A percentile compares a stretch with the other conserved stretches of the same genome.
Evolutionary conservation across 2,888 invertebrate species (phyloP).

Genomic region (Agrotis ipsilon): DNA sequence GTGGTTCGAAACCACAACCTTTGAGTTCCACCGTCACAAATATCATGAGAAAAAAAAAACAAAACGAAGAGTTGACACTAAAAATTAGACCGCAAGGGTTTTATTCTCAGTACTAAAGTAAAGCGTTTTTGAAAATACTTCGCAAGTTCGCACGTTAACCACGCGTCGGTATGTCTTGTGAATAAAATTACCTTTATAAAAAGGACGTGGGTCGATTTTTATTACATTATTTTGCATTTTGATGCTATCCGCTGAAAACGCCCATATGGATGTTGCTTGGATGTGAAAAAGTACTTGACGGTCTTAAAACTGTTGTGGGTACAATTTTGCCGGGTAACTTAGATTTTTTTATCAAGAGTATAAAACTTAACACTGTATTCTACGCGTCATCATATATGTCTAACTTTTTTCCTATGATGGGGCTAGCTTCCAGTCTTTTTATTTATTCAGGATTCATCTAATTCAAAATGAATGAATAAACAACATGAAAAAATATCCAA

Average conservation of each 20-base stretch:
- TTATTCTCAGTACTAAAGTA: slow-evolving; percentile 58
- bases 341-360: not conserved
- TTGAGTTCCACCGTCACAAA: slow-evolving; percentile 73
- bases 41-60: slow-evolving; percentile 74
- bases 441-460: too few species aligned
- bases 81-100: slow-evolving; percentile 69
- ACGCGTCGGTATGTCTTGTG: slow-evolving; percentile 25
- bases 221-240: slow-evolving; percentile 36
- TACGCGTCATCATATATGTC: too few species aligned
- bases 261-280: slow-evolving; percentile 1
- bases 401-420: too few species aligned
- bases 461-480: too few species aligned
- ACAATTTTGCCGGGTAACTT: too few species aligned
- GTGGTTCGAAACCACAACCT: slow-evolving; percentile 74
- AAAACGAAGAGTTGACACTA: slow-evolving; percentile 64
- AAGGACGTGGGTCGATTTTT: slow-evolving; percentile 32
- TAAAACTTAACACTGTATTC: not conserved
- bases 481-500: too few species aligned
- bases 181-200: slow-evolving; percentile 20
- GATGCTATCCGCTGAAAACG: slow-evolving; percentile 29
- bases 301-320: not conserved
- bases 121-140: slow-evolving; percentile 36
- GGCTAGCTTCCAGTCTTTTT: too few species aligned
- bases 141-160: slow-evolving; percentile 39
- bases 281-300: slow-evolving; percentile 3